Percentiles rank a stretch among this genome's conserved stretches.
Evolutionary conservation across 1,140 invertebrate genomes (phyloP).

Genomic region (Colletes gigas): DNA sequence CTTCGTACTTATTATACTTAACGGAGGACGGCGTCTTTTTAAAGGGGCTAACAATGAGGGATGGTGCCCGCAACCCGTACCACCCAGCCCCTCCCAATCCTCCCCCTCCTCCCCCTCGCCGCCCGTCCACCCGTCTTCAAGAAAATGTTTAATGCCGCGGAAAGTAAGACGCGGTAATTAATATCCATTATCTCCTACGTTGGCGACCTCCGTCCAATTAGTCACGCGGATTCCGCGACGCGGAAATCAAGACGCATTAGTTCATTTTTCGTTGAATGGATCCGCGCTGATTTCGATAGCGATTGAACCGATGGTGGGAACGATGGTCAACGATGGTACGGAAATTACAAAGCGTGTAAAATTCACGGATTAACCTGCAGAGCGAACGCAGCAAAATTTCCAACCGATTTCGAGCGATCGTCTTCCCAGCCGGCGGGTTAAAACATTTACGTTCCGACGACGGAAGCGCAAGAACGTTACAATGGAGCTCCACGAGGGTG

Average conservation of each 20-base stretch:
- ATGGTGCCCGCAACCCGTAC: slow-evolving; percentile 68
- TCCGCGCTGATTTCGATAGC: no score
- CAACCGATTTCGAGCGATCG: no score
- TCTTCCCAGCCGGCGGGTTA: no score
- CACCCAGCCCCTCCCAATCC: slow-evolving; percentile 13
- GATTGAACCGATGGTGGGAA: no score
- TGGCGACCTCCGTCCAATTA: slow-evolving; percentile 77
- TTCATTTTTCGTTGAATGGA: no score
- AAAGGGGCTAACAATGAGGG: slow-evolving; percentile 80
- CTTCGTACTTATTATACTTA: slow-evolving; percentile 80
- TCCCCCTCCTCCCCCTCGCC: not conserved
- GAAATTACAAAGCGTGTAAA: no score
- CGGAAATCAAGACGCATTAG: slow-evolving; percentile 18
- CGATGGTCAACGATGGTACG: no score
- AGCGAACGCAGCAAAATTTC: no score
- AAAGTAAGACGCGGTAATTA: slow-evolving; percentile 80
- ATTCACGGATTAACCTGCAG: no score
- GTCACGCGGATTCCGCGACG: slow-evolving; percentile 73
- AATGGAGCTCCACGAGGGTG: slow-evolving; percentile 37
- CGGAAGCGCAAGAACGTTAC: slow-evolving; percentile 4
- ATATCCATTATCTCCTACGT: slow-evolving; percentile 80
- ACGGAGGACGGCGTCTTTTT: slow-evolving; percentile 76
- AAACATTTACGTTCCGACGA: not conserved
- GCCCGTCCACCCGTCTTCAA: slow-evolving; percentile 57
- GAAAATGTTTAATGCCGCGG: slow-evolving; percentile 81